These are phyloP conservation scores for Meloidogyne exigua DNA, from an alignment of 1,140 invertebrate genomes.

Conservation along the genomic window DNA sequence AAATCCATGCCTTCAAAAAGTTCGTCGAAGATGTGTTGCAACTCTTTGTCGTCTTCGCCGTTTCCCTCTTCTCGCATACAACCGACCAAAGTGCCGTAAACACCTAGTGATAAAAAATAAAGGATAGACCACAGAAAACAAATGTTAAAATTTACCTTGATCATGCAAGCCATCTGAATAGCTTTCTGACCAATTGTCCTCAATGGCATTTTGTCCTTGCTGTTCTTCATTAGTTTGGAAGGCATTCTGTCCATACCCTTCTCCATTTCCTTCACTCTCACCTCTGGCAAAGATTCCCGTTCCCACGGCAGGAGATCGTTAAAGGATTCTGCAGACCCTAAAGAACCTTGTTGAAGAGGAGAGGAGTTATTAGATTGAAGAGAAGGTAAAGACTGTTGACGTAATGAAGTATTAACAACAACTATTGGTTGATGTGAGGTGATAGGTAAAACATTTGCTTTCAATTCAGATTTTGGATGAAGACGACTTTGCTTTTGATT, in stretches of 20 bases:
- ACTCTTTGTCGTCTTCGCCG: slow-evolving; percentile 7
- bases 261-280: not conserved
- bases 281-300: slow-evolving; percentile 24
- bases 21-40: slow-evolving; percentile 31
- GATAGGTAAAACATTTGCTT: not conserved
- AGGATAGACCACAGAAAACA: not conserved
- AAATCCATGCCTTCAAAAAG: not conserved
- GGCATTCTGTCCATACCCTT: not conserved
- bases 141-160: not conserved
- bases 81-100: slow-evolving; percentile 19
- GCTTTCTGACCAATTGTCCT: not conserved
- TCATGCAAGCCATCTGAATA: slow-evolving; percentile 12
- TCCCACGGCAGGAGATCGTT: slow-evolving; percentile 32
- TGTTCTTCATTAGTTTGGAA: not conserved
- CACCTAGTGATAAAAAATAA: not conserved
- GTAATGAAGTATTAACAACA: not conserved
- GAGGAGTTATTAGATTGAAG: not conserved
- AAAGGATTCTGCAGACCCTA: slow-evolving; percentile 34
- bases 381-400: not conserved
- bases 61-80: slow-evolving; percentile 15
- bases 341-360: slow-evolving; percentile 20
- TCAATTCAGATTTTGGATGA: too few species aligned
- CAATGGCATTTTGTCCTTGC: slow-evolving; percentile 3
- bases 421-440: not conserved
- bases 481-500: too few species aligned